Percentiles rank a stretch among this genome's conserved stretches.
phyloP scores from a whole-genome alignment of 2,113 vertebrate genomes.

The Mirza zaza region DNA sequence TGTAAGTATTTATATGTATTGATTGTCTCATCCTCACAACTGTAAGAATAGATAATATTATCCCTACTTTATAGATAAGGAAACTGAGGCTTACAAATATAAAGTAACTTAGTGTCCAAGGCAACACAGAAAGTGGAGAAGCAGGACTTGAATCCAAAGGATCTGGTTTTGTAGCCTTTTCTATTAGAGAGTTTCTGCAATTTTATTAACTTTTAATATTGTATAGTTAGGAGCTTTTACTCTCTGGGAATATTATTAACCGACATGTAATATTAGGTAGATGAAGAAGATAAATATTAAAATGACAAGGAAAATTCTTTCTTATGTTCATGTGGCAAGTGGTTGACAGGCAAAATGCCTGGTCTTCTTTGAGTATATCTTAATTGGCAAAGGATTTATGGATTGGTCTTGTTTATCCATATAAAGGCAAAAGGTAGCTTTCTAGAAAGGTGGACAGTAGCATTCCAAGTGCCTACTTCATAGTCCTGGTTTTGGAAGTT shows the following conservation, averaged over 20 bases:
- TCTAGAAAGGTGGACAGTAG: slow-evolving; percentile 32
- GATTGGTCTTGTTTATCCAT: background rate
- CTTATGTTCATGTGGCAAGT: background rate
- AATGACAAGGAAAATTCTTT: background rate
- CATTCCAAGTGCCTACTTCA: slow-evolving; percentile 24
- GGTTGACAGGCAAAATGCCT: background rate
- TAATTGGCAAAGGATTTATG: slow-evolving; percentile 35
- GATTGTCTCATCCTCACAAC: background rate
- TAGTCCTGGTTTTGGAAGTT: slow-evolving; percentile 58
- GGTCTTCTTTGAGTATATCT: slow-evolving; percentile 3
- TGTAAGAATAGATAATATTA: background rate
- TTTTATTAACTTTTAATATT: background rate
- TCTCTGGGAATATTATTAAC: slow-evolving; percentile 19
- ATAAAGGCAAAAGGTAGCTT: slow-evolving; percentile 23
- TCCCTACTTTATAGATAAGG: slow-evolving; percentile 14
- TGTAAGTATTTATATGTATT: background rate
- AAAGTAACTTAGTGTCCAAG: background rate
- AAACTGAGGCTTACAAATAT: background rate
- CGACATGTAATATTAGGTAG: slow-evolving; percentile 26
- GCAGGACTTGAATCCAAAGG: slow-evolving; percentile 6
- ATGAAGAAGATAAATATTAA: slow-evolving; percentile 38
- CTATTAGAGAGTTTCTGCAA: slow-evolving; percentile 29
- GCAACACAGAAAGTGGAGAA: background rate
- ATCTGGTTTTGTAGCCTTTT: slow-evolving; percentile 10
- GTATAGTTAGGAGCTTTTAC: background rate